These are phyloP conservation scores for Lineus longissimus DNA, from an alignment of 1,140 invertebrate genomes.

Conservation along the genomic window DNA sequence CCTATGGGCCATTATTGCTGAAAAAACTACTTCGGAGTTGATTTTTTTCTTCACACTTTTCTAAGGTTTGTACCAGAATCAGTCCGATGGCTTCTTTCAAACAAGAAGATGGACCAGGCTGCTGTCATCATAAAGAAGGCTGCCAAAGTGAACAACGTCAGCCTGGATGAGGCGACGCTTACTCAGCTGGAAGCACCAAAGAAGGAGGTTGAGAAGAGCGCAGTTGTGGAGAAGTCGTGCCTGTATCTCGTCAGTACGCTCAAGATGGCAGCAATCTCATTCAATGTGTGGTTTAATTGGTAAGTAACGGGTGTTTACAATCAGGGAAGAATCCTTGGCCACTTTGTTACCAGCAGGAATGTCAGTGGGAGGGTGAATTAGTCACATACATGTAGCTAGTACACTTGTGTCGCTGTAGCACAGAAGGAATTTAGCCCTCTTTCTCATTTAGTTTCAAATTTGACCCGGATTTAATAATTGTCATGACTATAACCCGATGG, in stretches of 20 bases:
- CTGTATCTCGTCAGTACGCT: slow-evolving; percentile 19
- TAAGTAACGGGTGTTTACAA: slow-evolving; percentile 12
- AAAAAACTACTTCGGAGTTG: too few species aligned
- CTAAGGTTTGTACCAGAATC: slow-evolving; percentile 41
- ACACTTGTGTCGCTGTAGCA: too few species aligned
- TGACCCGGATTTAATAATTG: too few species aligned
- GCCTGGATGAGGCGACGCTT: slow-evolving; percentile 19
- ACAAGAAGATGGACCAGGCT: slow-evolving; percentile 29
- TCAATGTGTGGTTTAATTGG: slow-evolving; percentile 42
- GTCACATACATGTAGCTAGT: too few species aligned
- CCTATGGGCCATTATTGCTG: too few species aligned
- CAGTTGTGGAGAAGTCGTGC: slow-evolving; percentile 16
- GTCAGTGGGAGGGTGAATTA: too few species aligned
- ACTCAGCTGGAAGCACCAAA: slow-evolving; percentile 12
- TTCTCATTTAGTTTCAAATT: too few species aligned
- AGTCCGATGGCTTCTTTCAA: slow-evolving; percentile 38
- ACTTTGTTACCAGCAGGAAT: too few species aligned
- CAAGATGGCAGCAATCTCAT: slow-evolving; percentile 24
- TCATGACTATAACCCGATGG: too few species aligned
- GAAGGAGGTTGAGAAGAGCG: slow-evolving; percentile 21
- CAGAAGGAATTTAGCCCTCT: too few species aligned
- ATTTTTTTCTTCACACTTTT: neutral
- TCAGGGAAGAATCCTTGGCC: neutral
- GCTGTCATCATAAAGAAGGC: slow-evolving; percentile 25
- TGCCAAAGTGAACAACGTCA: slow-evolving; percentile 32